Evolutionary conservation across 2,888 invertebrate genomes (phyloP), one percentile per base, ranked within the genome.

Genomic region (Drosophila leonis): DNA sequence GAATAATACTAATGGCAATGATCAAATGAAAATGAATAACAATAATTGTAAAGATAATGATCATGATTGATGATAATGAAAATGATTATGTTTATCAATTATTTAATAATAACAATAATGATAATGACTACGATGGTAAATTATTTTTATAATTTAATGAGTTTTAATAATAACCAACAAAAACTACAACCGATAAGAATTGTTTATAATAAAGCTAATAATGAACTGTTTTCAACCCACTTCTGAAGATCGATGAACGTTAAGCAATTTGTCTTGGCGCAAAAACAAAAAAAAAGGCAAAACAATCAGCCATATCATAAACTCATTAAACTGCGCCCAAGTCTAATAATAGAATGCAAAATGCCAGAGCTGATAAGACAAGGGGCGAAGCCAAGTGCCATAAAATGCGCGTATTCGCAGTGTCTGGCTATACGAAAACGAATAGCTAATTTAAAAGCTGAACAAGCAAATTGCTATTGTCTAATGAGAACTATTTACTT

Each of bases 401-500:
- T 13, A 10, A 48, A 46, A 44, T 31, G 20, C 69, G 35, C 20
- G 10, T 35, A 46, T 9, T 35, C 33, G 15, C 39, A 46, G 42
- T n/a, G 49, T 48, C 31, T 18, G 42, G 18, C 10, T 35, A 37
- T 63, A 24, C 15, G 2, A 31, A 33, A 7, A 41, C 15, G 42
- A 20, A 31, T 55, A 72, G n/a, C n/a, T 1, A 39, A 54, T 39
- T 27, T 37, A 13, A 54, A 39, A 75, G 60, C 72, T 81, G 68
- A 57, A 56, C 78, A 80, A 83, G 80, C 73, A 85, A 80, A 72
- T 61, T 49, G 51, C 54, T 66, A 72, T 72, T 70, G 52, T 13
- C 70, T 67, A 79, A 88, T 74, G 72, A 44, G 44, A 75, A 82
- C 46, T 75, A 82, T 44, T 44, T 44, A 6, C 44, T 13, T 24